Base-by-base conservation (phyloP, 2,113 vertebrate genomes). In the Dolichotis patagonum region DNA sequence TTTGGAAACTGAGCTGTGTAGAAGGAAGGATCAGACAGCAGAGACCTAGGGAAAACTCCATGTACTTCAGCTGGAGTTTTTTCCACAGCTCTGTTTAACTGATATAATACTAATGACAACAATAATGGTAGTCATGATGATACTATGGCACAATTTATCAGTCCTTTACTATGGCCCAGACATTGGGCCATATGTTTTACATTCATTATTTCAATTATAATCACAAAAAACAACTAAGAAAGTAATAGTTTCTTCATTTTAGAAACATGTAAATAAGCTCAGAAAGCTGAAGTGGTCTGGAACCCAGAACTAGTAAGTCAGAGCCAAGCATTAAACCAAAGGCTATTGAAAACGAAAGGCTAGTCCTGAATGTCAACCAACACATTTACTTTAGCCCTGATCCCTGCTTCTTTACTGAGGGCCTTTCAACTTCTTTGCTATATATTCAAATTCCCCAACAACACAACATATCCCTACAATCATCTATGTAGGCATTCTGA, bases 171-270 rank as follows among this genome's bases (percentile, higher is more conserved):
- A 20, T 78, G 46, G 52, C n/a, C 7, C n/a, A 94, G 7, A 4
- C 1, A 71, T 20, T 86, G n/a, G 24, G 8, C 30, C 88, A 90
- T 26, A 87, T 83, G 22, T 88, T 95, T 97, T 73, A 38, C 19
- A 87, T 84, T 91, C 13, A 83, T 91, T 94, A 75, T 81, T 62
- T 96, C 41, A 90, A n/a, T 85, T 82, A 46, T n/a, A 43, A 13
- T 88, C 30, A 91, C 3, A 86, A 69, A 94, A 91, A 58, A 1
- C 35, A 85, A 38, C 4, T 12, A 78, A 22, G 28, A 6, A 85
- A 96, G 24, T 28, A 89, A 63, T 80, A 89, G 26, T 41, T 94
- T 91, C 38, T 85, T 96, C 83, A 71, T 69, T 94, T 96, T 80
- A 65, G 65, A 91, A 96, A 95, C 52, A 26, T 90, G 46, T 41